phyloP scores from a whole-genome alignment of 2,888 invertebrate species.

The Volucella inanis region DNA sequence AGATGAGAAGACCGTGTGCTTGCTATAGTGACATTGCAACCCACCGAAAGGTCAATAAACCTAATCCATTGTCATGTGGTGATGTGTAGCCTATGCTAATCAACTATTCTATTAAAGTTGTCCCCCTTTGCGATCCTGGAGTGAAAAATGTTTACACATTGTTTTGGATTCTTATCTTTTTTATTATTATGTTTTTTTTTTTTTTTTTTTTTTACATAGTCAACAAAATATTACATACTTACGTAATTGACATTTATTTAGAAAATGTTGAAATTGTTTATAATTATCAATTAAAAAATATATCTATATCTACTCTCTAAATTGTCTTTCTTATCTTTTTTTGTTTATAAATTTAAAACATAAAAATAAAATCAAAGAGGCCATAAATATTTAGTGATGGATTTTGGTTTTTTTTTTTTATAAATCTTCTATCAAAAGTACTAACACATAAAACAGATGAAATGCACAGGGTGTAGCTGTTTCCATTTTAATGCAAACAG shows the following conservation, averaged over 20 bases:
- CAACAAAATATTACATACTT: constrained; percentile 61
- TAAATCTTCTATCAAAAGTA: constrained; percentile 25
- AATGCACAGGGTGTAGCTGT: constrained; percentile 7
- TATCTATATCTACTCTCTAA: constrained; percentile 49
- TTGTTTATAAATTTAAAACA: constrained; percentile 46
- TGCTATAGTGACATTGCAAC: too few species aligned
- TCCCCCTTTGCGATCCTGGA: too few species aligned
- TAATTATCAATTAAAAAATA: constrained; percentile 67
- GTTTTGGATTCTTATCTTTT: too few species aligned
- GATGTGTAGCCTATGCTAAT: too few species aligned
- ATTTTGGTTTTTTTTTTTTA: constrained; percentile 2
- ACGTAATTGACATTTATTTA: constrained; percentile 33
- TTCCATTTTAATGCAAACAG: background rate
- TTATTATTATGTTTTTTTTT: constrained; percentile 46
- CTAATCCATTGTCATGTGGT: too few species aligned
- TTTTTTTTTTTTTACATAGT: constrained; percentile 49
- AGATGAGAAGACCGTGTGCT: too few species aligned
- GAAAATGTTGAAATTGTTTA: constrained; percentile 43
- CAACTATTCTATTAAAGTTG: too few species aligned
- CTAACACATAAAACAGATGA: constrained; percentile 39
- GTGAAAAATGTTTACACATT: constrained; percentile 70
- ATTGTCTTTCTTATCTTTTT: constrained; percentile 30
- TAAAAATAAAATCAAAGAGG: constrained; percentile 14
- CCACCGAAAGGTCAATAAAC: too few species aligned
- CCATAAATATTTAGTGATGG: constrained; percentile 10